Base-by-base conservation (phyloP, 2,888 invertebrate species). In the Macrosiphum euphorbiae region DNA sequence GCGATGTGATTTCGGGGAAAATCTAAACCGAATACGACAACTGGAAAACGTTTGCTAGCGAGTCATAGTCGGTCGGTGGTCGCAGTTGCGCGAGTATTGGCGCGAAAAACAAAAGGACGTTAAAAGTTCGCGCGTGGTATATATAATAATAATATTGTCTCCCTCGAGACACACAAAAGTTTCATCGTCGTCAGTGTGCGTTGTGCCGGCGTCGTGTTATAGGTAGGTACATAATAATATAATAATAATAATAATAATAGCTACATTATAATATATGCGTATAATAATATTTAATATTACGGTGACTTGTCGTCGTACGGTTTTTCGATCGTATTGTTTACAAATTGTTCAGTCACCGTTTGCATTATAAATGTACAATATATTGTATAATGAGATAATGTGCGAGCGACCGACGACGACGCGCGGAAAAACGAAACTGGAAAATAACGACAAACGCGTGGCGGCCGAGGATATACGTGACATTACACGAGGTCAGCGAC, bases 401-500 rank as follows among this genome's bases (percentile, higher is more conserved):
- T 35, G 35, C 35, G 78, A 35, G 35, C 78, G 85, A 85, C 85
- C 44, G 41, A 44, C 28, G 35, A n/a, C 88, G n/a, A 88, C 52
- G 88, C 47, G 35, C 28, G 52, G 52, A 88, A 88, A 88, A 28
- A 41, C 5, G 55, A 58, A 88, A 88, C 55, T 26, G 55, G 88
- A 58, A 58, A 78, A 35, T 78, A 78, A 58, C 55, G 13, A 55
- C 55, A 16, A 87, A n/a, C 87, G 5, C 87, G 5, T 13, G 50
- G 50, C 50, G n/a, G 16, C 87, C n/a, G 20, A n/a, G 87, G 20
- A 41, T 55, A 41, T 55, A 88, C 88, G 88, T 88, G 88, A 58
- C 88, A 88, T 41, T 88, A 58, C 58, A 41, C 88, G 55, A 88
- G 88, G 88, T 88, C 88, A 88, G 52, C 24, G 35, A 20, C 78